Evolutionary conservation across 2,797 vertebrate genomes (phyloP).

Genomic region (Anguilla megastoma): DNA sequence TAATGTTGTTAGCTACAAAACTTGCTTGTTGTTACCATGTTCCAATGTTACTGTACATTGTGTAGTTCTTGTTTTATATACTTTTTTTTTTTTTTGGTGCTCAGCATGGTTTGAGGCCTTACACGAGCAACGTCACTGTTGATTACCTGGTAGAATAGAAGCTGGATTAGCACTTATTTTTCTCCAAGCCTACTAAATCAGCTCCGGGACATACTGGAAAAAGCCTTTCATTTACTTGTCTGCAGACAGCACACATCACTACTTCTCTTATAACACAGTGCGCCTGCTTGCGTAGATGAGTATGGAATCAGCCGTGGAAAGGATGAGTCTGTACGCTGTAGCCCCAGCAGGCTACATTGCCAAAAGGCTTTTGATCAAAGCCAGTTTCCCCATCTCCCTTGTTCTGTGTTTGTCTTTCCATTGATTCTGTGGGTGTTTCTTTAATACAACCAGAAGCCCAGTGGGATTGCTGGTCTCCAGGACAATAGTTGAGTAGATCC

Average conservation of each 20-base stretch:
- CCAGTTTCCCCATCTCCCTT: neutral
- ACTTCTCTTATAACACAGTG: neutral
- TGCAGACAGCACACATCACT: neutral
- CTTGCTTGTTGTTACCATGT: neutral
- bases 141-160: neutral
- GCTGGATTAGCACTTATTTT: too few relatives aligned
- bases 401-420: neutral
- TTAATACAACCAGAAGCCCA: neutral
- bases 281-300: neutral
- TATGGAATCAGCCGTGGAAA: neutral
- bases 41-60: neutral
- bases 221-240: neutral
- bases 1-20: neutral
- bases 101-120: neutral
- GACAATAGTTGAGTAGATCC: neutral
- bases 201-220: too few relatives aligned
- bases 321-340: neutral
- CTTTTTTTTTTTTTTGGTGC: neutral
- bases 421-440: neutral
- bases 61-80: too few relatives aligned
- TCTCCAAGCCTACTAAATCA: too few relatives aligned
- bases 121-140: neutral
- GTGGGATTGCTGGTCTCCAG: neutral
- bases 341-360: neutral
- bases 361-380: neutral